A percentile compares a stretch with the other conserved stretches of the same genome.
These are phyloP conservation scores for Barbus barbus DNA, from an alignment of 2,113 vertebrate species.

Conservation along the genomic window DNA sequence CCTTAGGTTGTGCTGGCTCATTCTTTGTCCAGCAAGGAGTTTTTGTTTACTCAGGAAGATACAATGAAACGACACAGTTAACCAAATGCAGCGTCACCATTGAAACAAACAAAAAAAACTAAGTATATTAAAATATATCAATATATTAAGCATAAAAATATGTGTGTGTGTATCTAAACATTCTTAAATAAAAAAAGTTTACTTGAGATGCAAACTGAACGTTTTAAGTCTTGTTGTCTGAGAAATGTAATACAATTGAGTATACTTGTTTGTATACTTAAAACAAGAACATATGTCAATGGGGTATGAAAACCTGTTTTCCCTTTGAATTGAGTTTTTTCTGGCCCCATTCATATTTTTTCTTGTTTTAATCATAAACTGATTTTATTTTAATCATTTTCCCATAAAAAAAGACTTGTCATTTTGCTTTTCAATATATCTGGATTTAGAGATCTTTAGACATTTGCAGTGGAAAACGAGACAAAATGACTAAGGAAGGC, in stretches of 20 bases:
- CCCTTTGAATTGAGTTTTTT: too few relatives aligned
- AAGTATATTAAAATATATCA: too few relatives aligned
- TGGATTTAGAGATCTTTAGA: too few relatives aligned
- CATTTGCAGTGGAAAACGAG: too few relatives aligned
- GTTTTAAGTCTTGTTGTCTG: neutral
- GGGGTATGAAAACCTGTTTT: neutral
- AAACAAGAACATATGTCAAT: neutral
- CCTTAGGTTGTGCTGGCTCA: conserved; percentile 38
- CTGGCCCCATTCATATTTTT: too few relatives aligned
- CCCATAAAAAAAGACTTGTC: too few relatives aligned
- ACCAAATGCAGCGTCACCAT: neutral
- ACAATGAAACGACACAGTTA: neutral
- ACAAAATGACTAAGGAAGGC: too few relatives aligned
- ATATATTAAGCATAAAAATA: too few relatives aligned
- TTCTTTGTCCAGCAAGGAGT: conserved; percentile 31
- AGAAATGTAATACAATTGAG: neutral
- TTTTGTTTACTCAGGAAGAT: neutral
- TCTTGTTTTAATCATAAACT: too few relatives aligned
- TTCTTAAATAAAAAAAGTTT: neutral
- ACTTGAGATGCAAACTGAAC: too few relatives aligned
- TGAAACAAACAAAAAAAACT: neutral
- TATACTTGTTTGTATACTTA: neutral
- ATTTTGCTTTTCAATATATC: too few relatives aligned
- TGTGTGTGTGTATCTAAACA: neutral
- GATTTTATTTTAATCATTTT: too few relatives aligned